Conservation (phyloP, 2,113 vertebrate genomes). For the Eurypyga helias region DNA sequence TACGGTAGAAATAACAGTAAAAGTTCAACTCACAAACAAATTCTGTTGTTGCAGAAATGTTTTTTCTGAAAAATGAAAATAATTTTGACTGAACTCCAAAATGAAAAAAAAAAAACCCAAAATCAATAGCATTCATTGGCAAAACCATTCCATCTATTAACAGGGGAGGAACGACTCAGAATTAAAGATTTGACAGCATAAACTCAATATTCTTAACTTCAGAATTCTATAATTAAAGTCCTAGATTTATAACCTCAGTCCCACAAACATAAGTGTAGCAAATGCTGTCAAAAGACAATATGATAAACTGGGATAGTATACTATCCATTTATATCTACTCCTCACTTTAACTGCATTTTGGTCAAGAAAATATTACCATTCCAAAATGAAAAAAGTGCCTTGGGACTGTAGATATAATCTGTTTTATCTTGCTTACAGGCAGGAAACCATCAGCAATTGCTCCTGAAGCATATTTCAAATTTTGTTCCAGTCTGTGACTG, state of each 20-base stretch:
- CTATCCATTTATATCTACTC: neutral
- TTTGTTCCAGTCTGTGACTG: neutral
- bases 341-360: neutral
- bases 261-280: neutral
- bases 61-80: neutral
- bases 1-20: neutral
- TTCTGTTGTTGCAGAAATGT: neutral
- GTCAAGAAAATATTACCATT: neutral
- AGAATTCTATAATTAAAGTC: constrained; percentile 20
- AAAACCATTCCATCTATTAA: neutral
- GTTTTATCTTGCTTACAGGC: neutral
- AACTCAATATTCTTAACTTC: neutral
- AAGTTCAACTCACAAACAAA: neutral
- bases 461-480: neutral
- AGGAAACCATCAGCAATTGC: neutral
- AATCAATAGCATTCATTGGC: neutral
- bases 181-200: neutral
- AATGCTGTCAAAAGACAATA: neutral
- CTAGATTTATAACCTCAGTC: neutral
- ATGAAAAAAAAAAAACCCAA: neutral
- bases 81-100: neutral
- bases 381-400: neutral
- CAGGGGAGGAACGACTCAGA: neutral
- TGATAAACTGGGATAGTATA: neutral
- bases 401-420: neutral